These are phyloP conservation scores for Charina bottae DNA, from an alignment of 2,113 vertebrate genomes.

Conservation along the genomic window DNA sequence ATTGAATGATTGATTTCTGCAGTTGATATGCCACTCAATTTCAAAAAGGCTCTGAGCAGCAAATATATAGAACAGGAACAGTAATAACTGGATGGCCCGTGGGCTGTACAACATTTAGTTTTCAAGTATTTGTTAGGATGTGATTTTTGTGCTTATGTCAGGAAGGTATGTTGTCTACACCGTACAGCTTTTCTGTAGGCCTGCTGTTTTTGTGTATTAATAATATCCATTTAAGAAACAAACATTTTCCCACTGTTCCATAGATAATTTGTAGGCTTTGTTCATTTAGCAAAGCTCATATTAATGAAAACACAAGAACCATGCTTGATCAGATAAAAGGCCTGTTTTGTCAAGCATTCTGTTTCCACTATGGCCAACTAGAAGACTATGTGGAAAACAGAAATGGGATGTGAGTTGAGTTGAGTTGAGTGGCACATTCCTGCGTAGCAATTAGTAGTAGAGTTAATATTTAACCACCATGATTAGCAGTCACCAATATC, in stretches of 20 bases:
- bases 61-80: not conserved
- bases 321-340: not conserved
- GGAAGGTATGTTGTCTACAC: not conserved
- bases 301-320: not conserved
- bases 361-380: not conserved
- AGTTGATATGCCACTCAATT: not conserved
- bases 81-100: not conserved
- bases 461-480: not conserved
- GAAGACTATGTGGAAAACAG: not conserved
- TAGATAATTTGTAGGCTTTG: slow-evolving; percentile 43
- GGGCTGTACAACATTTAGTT: not conserved
- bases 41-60: not conserved
- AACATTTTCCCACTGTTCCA: slow-evolving; percentile 26
- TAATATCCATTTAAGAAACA: slow-evolving; percentile 4
- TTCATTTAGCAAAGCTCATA: slow-evolving; percentile 56
- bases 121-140: not conserved
- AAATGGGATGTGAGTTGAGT: not conserved
- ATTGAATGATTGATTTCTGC: not conserved
- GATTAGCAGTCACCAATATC: not conserved
- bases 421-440: not conserved
- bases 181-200: not conserved
- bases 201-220: slow-evolving; percentile 19
- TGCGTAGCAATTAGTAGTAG: not conserved
- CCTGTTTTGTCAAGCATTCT: not conserved
- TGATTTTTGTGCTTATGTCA: not conserved